Conservation (phyloP, 2,797 vertebrate species). For the Peromyscus aztecus region DNA sequence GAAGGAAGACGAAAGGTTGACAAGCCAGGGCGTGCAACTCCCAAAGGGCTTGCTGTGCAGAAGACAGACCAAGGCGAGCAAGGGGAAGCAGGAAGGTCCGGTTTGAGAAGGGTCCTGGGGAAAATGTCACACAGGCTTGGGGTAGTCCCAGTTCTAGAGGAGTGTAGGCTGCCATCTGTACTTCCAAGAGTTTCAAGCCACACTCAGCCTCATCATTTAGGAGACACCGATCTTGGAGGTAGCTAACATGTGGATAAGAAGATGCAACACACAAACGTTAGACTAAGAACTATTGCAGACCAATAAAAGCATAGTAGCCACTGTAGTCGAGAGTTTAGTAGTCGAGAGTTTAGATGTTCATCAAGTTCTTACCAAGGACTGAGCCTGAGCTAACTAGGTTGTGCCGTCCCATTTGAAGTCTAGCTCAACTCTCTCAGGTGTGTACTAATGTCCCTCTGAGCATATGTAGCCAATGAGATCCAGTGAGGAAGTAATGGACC, state of each 20-base stretch:
- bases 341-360: not conserved
- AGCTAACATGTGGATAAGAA: not conserved
- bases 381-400: not conserved
- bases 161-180: not conserved
- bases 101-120: not conserved
- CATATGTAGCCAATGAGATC: not conserved
- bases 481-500: not conserved
- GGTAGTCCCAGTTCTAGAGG: not conserved
- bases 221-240: not conserved
- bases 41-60: not conserved
- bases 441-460: not conserved
- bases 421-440: not conserved
- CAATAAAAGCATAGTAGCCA: not conserved
- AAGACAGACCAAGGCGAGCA: not conserved
- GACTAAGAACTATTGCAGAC: not conserved
- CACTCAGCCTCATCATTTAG: not conserved
- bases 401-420: not conserved
- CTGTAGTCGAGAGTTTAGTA: not conserved
- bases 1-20: too few species aligned
- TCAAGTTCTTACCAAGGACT: not conserved
- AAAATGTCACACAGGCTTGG: fast-evolving
- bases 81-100: not conserved
- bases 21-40: not conserved
- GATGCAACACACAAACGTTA: too few species aligned
- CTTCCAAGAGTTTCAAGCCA: not conserved